Percentiles rank a stretch among this genome's conserved stretches.
Conservation (phyloP, 35 echinoderm and acorn worm genomes). For the Apostichopus parvimensis region DNA sequence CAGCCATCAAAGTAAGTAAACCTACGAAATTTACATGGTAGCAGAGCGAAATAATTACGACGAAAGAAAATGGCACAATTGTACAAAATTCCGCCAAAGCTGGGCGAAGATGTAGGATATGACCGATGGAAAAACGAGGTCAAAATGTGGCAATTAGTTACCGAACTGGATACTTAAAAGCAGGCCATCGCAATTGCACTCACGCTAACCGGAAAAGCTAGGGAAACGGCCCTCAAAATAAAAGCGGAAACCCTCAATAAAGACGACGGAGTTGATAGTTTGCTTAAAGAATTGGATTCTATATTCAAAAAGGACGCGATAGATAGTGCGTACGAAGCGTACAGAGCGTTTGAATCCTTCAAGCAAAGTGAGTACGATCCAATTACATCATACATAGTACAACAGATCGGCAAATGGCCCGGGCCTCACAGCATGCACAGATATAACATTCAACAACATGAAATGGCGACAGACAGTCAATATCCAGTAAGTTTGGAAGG, state of each 20-base stretch:
- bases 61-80: not conserved
- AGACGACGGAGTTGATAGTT: constrained; percentile 17
- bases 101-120: not conserved
- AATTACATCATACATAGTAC: not conserved
- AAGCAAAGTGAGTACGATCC: not conserved
- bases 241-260: constrained; percentile 24
- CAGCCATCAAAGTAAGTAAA: not conserved
- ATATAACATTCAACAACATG: constrained; percentile 26
- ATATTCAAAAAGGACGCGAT: not conserved
- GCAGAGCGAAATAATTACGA: not conserved
- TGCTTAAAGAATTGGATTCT: constrained; percentile 30
- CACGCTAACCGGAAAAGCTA: constrained; percentile 26
- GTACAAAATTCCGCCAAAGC: constrained; percentile 45
- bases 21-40: constrained; percentile 11
- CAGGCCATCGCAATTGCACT: constrained; percentile 15
- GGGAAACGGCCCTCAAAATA: constrained; percentile 8
- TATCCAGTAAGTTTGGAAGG: no score
- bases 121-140: constrained; percentile 53
- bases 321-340: constrained; percentile 45
- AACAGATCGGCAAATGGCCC: constrained; percentile 30
- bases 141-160: constrained; percentile 25
- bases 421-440: constrained; percentile 7
- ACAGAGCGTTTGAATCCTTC: constrained; percentile 27
- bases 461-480: constrained; percentile 2
- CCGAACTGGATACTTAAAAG: constrained; percentile 35